Base-by-base conservation (phyloP, 2,113 vertebrate genomes). In the Macquaria australasica region DNA sequence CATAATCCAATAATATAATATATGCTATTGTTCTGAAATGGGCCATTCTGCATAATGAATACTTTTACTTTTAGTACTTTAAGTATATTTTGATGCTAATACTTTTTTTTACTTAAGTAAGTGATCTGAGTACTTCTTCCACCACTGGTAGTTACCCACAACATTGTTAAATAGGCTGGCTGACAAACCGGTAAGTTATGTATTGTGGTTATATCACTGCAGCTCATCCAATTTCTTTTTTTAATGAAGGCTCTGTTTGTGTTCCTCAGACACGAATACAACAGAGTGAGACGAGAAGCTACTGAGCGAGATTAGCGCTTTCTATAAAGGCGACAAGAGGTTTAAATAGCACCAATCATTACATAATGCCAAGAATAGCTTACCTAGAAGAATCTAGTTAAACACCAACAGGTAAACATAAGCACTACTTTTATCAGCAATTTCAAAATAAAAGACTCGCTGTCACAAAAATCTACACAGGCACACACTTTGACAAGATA, bases 341-440 rank as follows among this genome's bases (percentile, higher is more conserved):
- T 86, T 83, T 86, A 90, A 88, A 90, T 89, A 88, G 81, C 64
- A 55, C 20, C 43, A 80, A 64, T 48, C 73, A 70, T 71, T 83
- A 63, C 77, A 31, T 79, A 81, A 92, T 15, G 39, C 75, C 34
- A 85, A 43, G 70, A 84, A 80, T 70, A 87, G 62, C 75, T 78
- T 87, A 81, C 73, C 34, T 31, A 74, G 69, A 82, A 79, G 23
- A 78, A 62, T 78, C 70, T 51, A 62, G 28, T 64, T 34, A 12
- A 83, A 63, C 66, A 86, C 39, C 71, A 71, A 48, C 80, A 88
- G 34, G 1, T 50, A 23, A 28, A 78, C 15, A n/a, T 7, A 31
- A 23, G 18, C 58, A 73, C 5, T 16, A 43, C 3, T n/a, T 80
- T 64, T 43, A 48, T 81, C 39, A 67, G 18, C 43, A 43, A 63